Conservation (phyloP, 2,797 vertebrate species). For the Microctenopoma stevenorrisi region DNA sequence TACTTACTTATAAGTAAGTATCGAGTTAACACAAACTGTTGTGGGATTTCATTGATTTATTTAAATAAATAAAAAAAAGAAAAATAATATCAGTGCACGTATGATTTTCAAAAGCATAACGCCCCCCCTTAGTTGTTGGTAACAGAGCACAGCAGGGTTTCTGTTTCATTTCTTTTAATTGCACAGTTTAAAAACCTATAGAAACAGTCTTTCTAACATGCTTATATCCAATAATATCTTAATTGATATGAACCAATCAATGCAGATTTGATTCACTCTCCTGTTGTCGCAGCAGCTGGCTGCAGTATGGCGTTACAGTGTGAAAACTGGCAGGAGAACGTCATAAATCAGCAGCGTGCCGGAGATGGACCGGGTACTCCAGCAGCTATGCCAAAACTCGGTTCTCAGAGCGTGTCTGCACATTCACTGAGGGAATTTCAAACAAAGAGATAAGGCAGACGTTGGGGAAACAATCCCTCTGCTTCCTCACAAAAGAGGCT, state of each 20-base stretch:
- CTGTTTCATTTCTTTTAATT: constrained; percentile 28
- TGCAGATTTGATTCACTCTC: constrained; percentile 40
- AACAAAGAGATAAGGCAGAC: constrained; percentile 32
- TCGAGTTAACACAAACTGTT: not conserved
- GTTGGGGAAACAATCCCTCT: constrained; percentile 9
- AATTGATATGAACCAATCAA: constrained; percentile 53
- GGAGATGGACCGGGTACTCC: constrained; percentile 24
- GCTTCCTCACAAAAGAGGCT: not conserved
- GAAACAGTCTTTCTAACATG: constrained; percentile 24
- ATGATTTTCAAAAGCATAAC: too few relatives aligned
- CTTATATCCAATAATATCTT: constrained; percentile 51
- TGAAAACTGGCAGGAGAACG: constrained; percentile 52
- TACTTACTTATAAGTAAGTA: too few relatives aligned
- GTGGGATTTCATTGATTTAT: not conserved
- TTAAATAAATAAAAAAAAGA: too few relatives aligned
- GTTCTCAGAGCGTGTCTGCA: constrained; percentile 18
- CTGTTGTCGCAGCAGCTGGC: constrained; percentile 23
- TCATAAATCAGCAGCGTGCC: constrained; percentile 44
- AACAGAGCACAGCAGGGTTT: constrained; percentile 13
- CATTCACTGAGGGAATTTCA: constrained; percentile 22
- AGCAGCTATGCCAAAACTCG: constrained; percentile 32
- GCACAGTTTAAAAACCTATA: constrained; percentile 16
- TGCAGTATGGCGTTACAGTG: constrained; percentile 32
- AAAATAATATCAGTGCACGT: too few relatives aligned
- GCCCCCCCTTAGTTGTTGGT: constrained; percentile 3